Base-by-base conservation (phyloP, 2,113 vertebrate genomes). In the Bos indicus region DNA sequence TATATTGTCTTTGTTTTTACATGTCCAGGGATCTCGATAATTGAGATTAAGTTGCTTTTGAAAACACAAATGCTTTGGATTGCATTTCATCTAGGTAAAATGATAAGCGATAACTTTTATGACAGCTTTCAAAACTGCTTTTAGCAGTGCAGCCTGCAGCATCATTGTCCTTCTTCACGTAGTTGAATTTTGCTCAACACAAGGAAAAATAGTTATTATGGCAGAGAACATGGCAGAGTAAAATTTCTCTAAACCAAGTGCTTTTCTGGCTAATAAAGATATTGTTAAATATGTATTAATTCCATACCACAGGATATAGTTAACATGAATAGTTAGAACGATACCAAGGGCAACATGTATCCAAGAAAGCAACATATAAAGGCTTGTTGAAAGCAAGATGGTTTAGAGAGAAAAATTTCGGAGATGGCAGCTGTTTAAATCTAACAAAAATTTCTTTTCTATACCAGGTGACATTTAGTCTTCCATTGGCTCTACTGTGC, bases 371-470 rank as follows among this genome's bases (percentile, higher is more conserved):
- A 96, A 78, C 51, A 15, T 54, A 26, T 33, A 96, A 95, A 97
- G 98, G 93, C 87, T 95, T 91, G 82, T 95, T 98, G 97, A 97
- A 95, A 98, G 93, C 85, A 92, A 97, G 98, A 95, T 98, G 97
- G 97, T 97, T 98, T 96, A 97, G 96, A 97, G 96, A 98, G 87
- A 71, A 92, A 98, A 97, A 98, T 98, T 98, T 98, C 90, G 95
- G 97, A 98, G 97, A 97, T 98, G 98, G 96, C 97, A 98, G 95
- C 96, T 98, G 96, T 98, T 98, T 97, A 96, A 98, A 96, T 97
- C 86, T 98, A 98, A 98, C 98, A 26, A 98, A 98, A 46, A 98
- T n/a, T 54, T 95, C 64, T 96, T 97, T 97, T 96, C 97, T 97
- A 88, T 92, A 98, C 80, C 90, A 95, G 95, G 52, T 97, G 95